Evolutionary conservation across 2,888 invertebrate species (phyloP), one percentile per base, ranked within the genome.

Genomic region (Aquatica leii): DNA sequence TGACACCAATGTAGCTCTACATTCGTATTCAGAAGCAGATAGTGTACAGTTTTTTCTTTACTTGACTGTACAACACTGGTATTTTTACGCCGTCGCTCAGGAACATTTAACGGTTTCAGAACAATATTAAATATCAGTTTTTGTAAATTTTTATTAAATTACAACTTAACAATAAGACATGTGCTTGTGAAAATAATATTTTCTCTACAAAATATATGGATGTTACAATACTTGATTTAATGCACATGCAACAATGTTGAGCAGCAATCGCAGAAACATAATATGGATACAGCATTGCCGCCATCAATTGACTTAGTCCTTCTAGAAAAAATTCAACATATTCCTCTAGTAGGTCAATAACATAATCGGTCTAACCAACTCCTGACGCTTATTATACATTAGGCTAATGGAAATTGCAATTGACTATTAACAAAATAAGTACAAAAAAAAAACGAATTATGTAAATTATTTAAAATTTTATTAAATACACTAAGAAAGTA

Each of bases 131-230:
- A n/a, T n/a, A n/a, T n/a, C n/a, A n/a, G n/a, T n/a, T n/a, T n/a
- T n/a, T n/a, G n/a, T n/a, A 24, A 4, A 24, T 24, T 24, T 24
- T 24, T 24, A 24, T 24, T 24, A 24, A 24, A 24, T 24, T 24
- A 24, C 18, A 46, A 46, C 18, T 46, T 46, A 46, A 46, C 46
- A 20, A 46, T 46, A 18, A 46, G 18, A 46, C 18, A 46, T 46
- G 46, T 46, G 46, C 46, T 46, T 20, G 46, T 46, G 46, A 46
- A 46, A 46, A 46, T 18, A 46, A 46, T 46, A 46, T 46, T 46
- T 46, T 46, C 20, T 46, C 24, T 24, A 46, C 46, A 46, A 18
- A 46, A 37, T 37, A 37, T 20, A 46, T 20, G 20, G 18, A 46
- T n/a, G 46, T 18, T 46, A 18, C 24, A 41, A 46, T 46, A n/a